Evolutionary conservation across 2,797 vertebrate species (phyloP), one percentile per base, ranked within the genome.

Genomic region (Atherinosoma microstoma): DNA sequence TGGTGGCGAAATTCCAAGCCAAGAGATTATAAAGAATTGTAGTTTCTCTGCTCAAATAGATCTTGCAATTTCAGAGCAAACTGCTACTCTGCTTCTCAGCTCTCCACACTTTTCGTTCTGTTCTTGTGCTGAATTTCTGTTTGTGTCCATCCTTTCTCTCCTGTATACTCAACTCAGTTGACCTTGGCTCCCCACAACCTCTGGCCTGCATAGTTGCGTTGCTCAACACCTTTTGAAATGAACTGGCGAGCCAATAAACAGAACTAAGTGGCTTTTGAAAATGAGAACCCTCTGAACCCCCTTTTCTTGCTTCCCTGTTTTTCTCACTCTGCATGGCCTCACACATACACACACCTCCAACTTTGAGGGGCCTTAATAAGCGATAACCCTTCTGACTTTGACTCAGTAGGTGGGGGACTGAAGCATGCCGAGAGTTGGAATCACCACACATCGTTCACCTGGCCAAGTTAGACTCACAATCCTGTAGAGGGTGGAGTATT

Each of bases 191-290:
- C 76, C 67, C 57, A 38, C 54, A 84, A 84, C 76, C 80, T 76
- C 82, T 73, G 80, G 76, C 72, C 86, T 77, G 49, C 67, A 62
- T 77, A 90, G 82, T 71, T 79, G 79, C 58, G 80, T 87, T 76
- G 73, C 84, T 93, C 89, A 89, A 81, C 88, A 85, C 85, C 79
- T 90, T 90, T 87, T 80, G 71, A 89, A 87, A 89, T 73, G 11
- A 91, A 87, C 76, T 70, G 73, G 58, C 72, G 51, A 54, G 36
- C 76, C 75, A 76, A 78, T 82, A 85, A 86, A 84, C 68, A 79
- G 60, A 80, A 75, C 75, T 80, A 84, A 90, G 76, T 86, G 76
- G 65, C 73, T 80, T 88, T 85, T 83, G 64, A 80, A 87, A 80
- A 78, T 54, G 22, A 75, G 67, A 83, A 70, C 73, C 58, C 30